phyloP scores from a whole-genome alignment of 2,888 invertebrate species.

The Tryphoninae sp. region DNA sequence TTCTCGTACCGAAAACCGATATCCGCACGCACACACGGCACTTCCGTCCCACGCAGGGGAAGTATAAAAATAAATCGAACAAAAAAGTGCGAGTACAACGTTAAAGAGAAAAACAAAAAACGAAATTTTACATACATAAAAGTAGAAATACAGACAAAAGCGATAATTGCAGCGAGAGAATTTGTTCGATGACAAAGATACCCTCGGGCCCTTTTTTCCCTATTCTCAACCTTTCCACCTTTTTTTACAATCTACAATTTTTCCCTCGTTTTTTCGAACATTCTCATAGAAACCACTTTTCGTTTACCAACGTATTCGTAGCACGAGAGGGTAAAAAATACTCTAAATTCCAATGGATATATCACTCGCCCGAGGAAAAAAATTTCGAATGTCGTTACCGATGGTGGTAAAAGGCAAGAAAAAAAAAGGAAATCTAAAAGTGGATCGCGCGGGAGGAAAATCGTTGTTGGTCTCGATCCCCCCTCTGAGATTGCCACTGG shows the following conservation, averaged over 20 bases:
- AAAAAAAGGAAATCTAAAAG: conserved; percentile 20
- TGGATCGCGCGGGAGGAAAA: conserved; percentile 39
- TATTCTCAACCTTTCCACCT: conserved; percentile 1
- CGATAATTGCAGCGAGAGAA: conserved; percentile 29
- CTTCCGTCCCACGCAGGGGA: neutral
- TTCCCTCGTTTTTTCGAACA: neutral
- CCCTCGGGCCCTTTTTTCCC: neutral
- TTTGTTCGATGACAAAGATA: conserved; percentile 20
- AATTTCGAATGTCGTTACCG: neutral
- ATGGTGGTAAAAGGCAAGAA: neutral
- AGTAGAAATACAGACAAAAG: conserved; percentile 14
- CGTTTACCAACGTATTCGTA: neutral
- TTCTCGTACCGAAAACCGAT: conserved; percentile 29
- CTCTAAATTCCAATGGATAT: conserved; percentile 5
- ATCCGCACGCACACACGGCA: neutral
- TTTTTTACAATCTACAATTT: conserved; percentile 19
- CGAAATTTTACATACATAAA: neutral
- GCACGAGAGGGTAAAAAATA: neutral
- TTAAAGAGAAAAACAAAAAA: conserved; percentile 5
- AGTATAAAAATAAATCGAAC: conserved; percentile 31
- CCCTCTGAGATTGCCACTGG: conserved; percentile 21
- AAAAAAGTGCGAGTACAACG: conserved; percentile 13
- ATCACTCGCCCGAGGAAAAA: conserved; percentile 5
- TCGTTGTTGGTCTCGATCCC: neutral
- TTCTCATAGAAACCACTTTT: neutral